These are phyloP conservation scores for Lepilemur ruficaudatus DNA, from an alignment of 2,797 vertebrate genomes.

Conservation along the genomic window DNA sequence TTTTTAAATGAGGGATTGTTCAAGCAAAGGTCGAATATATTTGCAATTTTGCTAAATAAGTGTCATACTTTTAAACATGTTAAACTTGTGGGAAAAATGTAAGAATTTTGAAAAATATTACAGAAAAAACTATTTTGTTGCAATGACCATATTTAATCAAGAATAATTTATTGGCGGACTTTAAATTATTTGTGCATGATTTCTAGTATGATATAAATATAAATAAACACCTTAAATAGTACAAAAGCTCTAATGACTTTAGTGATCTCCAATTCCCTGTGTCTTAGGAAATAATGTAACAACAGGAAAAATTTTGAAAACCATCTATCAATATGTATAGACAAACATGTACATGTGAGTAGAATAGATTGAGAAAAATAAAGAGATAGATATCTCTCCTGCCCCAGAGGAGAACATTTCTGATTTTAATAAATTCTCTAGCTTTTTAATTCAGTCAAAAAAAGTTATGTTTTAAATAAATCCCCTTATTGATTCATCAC, in stretches of 20 bases:
- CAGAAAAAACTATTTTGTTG: background rate
- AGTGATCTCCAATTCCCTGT: background rate
- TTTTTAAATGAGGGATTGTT: background rate
- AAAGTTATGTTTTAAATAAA: constrained; percentile 12
- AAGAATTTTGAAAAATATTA: background rate
- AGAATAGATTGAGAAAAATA: background rate
- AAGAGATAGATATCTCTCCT: background rate
- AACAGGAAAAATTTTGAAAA: background rate
- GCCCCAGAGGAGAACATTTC: background rate
- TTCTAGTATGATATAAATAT: constrained; percentile 2
- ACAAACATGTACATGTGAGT: background rate
- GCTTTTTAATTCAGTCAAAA: constrained; percentile 41
- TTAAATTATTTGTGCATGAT: constrained; percentile 12
- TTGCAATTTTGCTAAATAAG: background rate
- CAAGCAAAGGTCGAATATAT: background rate
- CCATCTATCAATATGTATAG: background rate
- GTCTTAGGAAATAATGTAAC: background rate
- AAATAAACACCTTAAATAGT: constrained; percentile 3
- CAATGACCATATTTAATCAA: constrained; percentile 17
- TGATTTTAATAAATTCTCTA: background rate
- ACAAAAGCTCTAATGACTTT: background rate
- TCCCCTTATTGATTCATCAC: background rate
- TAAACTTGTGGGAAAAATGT: constrained; percentile 8
- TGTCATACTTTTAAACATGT: constrained; percentile 36
- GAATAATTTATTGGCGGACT: constrained; percentile 32